Evolutionary conservation across 2,113 vertebrate species (phyloP).

Genomic region (Columba livia): DNA sequence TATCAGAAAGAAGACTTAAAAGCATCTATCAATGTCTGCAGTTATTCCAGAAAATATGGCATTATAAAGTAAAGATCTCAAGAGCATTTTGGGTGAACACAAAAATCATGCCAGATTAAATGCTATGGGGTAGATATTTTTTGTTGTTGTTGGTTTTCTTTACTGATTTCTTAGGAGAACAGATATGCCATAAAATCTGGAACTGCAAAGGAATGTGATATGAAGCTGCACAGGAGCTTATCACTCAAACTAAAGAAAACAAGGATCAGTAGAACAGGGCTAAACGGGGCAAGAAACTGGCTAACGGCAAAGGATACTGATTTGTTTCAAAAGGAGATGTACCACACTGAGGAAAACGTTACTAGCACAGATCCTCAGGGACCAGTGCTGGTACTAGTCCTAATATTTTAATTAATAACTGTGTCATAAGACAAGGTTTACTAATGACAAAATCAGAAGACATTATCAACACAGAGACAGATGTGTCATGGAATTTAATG

Average conservation of each 20-base stretch:
- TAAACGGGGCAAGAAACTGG: background rate
- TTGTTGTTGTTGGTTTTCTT: background rate
- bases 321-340: background rate
- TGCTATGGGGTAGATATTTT: background rate
- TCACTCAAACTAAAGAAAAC: background rate
- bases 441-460: background rate
- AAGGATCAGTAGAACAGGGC: background rate
- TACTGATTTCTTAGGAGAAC: background rate
- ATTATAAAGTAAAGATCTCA: background rate
- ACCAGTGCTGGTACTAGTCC: background rate
- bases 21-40: background rate
- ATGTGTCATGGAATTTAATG: background rate
- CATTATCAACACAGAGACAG: background rate
- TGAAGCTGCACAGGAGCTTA: background rate
- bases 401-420: background rate
- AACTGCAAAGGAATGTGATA: background rate
- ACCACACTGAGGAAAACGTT: background rate
- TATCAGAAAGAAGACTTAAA: background rate
- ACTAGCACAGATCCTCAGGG: background rate
- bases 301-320: background rate
- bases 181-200: background rate
- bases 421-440: background rate
- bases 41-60: background rate
- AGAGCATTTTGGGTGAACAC: background rate
- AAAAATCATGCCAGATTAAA: background rate